Base-by-base conservation (phyloP, 2,113 vertebrate species). In the Budorcas taxicolor region DNA sequence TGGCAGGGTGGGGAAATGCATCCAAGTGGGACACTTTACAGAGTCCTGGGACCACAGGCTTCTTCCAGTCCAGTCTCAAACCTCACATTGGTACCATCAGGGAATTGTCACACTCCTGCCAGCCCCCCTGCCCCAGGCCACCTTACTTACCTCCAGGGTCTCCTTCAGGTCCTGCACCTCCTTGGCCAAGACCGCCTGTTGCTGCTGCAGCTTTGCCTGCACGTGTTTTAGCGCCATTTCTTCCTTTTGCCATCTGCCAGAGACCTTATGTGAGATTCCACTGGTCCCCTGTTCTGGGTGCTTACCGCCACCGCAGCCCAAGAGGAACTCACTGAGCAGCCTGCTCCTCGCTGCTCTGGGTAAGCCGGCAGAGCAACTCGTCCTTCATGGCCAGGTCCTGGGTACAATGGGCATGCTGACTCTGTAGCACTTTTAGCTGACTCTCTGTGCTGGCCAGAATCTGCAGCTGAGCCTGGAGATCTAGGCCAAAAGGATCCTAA, bases 61-160 rank as follows among this genome's bases (percentile, higher is more conserved):
- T 92, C 87, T 84, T 84, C 81, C 6, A 60, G 47, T 52, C 43
- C 27, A 58, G 50, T 74, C 58, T 82, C 43, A 31, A 94, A 81
- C 23, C 27, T 87, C 62, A 93, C 27, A 6, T 88, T 10, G 43
- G 3, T 62, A 50, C 43, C 50, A 67, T 40, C 40, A 87, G 94
- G 83, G 58, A 85, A 55, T 45, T 53, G 33, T 55, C 80, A 31
- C 6, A 62, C 25, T 83, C 64, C 16, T 57, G 53, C 90, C 57
- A 57, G 43, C 10, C 60, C 36, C 67, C 36, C 40, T 45, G n/a
- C 29, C 53, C 36, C 10, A n/a, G 19, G 67, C 21, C 62, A 43
- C 6, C 76, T 87, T 87, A 93, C 98, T 96, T 53, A 99, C 99
- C 99, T 99, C 99, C 27, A 99, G 98, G 97, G 99, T 99, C 94